Conservation (phyloP, 2,113 vertebrate species). For the Barbus barbus region DNA sequence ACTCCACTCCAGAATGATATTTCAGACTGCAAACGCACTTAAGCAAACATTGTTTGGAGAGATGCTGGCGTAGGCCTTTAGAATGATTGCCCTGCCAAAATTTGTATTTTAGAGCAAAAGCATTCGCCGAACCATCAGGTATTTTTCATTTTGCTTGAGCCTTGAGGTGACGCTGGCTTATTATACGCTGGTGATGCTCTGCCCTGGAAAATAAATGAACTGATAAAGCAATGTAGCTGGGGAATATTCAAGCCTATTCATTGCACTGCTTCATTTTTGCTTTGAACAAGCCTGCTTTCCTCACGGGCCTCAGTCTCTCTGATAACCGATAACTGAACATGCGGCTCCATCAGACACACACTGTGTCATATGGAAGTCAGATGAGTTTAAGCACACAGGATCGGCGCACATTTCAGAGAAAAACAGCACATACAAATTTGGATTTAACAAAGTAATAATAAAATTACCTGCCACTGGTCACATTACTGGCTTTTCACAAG, state of each 20-base stretch:
- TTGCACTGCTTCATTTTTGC: slow-evolving; percentile 16
- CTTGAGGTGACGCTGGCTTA: slow-evolving; percentile 42
- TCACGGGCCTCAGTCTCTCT: background rate
- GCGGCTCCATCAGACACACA: background rate
- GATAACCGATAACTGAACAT: slow-evolving; percentile 21
- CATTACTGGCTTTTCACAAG: background rate
- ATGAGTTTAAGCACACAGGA: background rate
- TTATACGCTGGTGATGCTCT: slow-evolving; percentile 28
- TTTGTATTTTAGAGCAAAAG: slow-evolving; percentile 16
- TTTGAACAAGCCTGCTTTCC: slow-evolving; percentile 3
- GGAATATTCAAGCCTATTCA: slow-evolving; percentile 41
- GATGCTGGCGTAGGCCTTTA: background rate
- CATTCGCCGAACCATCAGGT: slow-evolving; percentile 34
- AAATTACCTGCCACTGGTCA: background rate
- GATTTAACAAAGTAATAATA: background rate
- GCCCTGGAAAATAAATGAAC: slow-evolving; percentile 38
- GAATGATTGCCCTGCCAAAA: slow-evolving; percentile 33
- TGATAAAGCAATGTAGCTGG: slow-evolving; percentile 44
- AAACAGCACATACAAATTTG: background rate
- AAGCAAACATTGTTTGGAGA: slow-evolving; percentile 26
- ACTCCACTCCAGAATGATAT: background rate
- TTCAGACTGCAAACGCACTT: slow-evolving; percentile 21
- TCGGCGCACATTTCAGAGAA: background rate
- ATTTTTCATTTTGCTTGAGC: slow-evolving; percentile 44
- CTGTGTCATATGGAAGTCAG: too few species aligned